Evolutionary conservation across 2,797 vertebrate species (phyloP).

Genomic region (Cyclura pinguis): DNA sequence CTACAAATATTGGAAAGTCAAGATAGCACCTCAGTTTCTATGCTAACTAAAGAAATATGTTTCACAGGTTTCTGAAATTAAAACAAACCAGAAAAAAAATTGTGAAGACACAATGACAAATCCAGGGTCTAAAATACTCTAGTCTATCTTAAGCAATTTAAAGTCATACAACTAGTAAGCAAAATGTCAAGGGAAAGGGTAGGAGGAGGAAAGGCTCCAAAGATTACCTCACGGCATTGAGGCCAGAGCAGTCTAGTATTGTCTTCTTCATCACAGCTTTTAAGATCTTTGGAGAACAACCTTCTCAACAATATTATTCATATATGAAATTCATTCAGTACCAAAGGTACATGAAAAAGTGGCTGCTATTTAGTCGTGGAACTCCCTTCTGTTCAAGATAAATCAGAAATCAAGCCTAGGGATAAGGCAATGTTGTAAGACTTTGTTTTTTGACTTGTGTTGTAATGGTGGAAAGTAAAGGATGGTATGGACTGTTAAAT

Average conservation of each 20-base stretch:
- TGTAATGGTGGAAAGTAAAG: neutral
- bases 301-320: neutral
- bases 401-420: no score
- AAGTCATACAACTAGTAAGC: neutral
- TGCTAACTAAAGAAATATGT: constrained; percentile 29
- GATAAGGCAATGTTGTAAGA: neutral
- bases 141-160: neutral
- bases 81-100: neutral
- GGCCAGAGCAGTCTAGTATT: neutral
- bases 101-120: neutral
- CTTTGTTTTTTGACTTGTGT: neutral
- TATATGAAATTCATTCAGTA: neutral
- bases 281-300: neutral
- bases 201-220: accelerated
- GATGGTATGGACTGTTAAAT: no score
- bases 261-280: neutral
- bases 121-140: neutral
- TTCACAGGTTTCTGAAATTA: constrained; percentile 4
- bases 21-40: constrained; percentile 26
- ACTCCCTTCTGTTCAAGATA: neutral
- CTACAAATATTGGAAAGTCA: constrained; percentile 11
- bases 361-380: neutral
- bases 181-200: neutral
- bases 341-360: neutral
- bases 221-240: neutral